Percentiles rank a stretch among this genome's conserved stretches.
phyloP scores from a whole-genome alignment of 2,797 vertebrate species.

The Neosilurus mollespiculum region DNA sequence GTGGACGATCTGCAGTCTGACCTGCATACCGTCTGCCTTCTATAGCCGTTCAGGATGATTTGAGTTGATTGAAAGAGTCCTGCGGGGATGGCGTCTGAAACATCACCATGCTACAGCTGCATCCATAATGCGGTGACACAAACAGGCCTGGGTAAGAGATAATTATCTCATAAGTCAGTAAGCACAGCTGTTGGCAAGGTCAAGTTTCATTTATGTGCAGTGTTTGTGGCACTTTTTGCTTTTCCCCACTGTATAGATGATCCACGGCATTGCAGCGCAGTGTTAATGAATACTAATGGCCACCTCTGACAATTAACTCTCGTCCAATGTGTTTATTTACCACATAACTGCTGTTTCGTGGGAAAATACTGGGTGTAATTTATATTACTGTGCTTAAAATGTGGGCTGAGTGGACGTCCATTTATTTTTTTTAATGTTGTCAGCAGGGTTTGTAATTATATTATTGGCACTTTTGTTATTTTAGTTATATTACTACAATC shows the following conservation, averaged over 20 bases:
- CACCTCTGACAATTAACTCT: conserved; percentile 66
- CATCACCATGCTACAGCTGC: conserved; percentile 57
- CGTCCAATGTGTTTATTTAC: conserved; percentile 71
- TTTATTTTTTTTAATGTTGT: not conserved
- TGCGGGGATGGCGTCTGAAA: conserved; percentile 54
- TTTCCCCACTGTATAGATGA: conserved; percentile 43
- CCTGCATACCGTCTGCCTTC: conserved; percentile 34
- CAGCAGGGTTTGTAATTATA: not conserved
- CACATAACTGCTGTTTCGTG: conserved; percentile 48
- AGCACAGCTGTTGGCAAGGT: conserved; percentile 78
- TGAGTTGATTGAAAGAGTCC: conserved; percentile 61
- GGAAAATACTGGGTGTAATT: conserved; percentile 21
- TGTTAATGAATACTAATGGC: conserved; percentile 72
- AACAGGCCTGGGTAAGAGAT: conserved; percentile 63
- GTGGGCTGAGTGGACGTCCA: not conserved
- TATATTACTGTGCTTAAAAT: conserved; percentile 10
- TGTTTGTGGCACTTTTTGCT: conserved; percentile 46
- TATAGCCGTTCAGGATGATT: conserved; percentile 55
- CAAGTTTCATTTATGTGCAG: conserved; percentile 69
- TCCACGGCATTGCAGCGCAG: conserved; percentile 16
- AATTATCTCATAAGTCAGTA: conserved; percentile 78
- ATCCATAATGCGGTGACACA: conserved; percentile 63
- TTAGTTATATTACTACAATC: not conserved
- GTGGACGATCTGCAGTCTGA: conserved; percentile 33
- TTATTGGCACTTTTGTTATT: not conserved